These are phyloP conservation scores for Chaetogeoica ovagalla DNA, from an alignment of 2,888 invertebrate species.

Conservation along the genomic window DNA sequence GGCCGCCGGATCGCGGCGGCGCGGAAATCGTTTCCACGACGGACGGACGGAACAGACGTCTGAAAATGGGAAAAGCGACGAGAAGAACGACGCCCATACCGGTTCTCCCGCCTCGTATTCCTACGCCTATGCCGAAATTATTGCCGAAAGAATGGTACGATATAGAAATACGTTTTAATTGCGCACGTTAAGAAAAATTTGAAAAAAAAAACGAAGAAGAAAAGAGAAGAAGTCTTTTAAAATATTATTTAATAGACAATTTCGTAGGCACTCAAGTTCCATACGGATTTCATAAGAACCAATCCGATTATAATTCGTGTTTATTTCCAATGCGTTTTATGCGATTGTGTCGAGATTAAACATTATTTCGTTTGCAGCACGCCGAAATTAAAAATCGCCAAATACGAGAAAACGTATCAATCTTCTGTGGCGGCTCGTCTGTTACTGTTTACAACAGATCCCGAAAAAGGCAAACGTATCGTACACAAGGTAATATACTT, in stretches of 20 bases:
- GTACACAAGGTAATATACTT: slow-evolving; percentile 13
- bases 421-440: slow-evolving; percentile 38
- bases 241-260: too few relatives aligned
- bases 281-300: too few relatives aligned
- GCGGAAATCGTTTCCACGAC: slow-evolving; percentile 4
- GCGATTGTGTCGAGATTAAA: background rate
- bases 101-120: slow-evolving; percentile 39
- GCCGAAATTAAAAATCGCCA: slow-evolving; percentile 37
- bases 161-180: too few relatives aligned
- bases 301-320: too few relatives aligned
- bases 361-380: slow-evolving; percentile 13
- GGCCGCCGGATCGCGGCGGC: background rate
- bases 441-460: slow-evolving; percentile 9
- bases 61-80: slow-evolving; percentile 18
- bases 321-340: too few relatives aligned
- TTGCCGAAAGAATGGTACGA: slow-evolving; percentile 11
- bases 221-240: too few relatives aligned
- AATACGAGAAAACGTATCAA: slow-evolving; percentile 42
- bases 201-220: too few relatives aligned
- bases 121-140: slow-evolving; percentile 40
- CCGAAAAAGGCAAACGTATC: slow-evolving; percentile 4
- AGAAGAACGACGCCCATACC: slow-evolving; percentile 37
- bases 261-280: too few relatives aligned
- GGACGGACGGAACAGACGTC: slow-evolving; percentile 22
- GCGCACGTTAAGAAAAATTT: too few relatives aligned